A percentile compares a stretch with the other conserved stretches of the same genome.
Evolutionary conservation across 2,113 vertebrate species (phyloP).

Genomic region (Ceyx margarethae): DNA sequence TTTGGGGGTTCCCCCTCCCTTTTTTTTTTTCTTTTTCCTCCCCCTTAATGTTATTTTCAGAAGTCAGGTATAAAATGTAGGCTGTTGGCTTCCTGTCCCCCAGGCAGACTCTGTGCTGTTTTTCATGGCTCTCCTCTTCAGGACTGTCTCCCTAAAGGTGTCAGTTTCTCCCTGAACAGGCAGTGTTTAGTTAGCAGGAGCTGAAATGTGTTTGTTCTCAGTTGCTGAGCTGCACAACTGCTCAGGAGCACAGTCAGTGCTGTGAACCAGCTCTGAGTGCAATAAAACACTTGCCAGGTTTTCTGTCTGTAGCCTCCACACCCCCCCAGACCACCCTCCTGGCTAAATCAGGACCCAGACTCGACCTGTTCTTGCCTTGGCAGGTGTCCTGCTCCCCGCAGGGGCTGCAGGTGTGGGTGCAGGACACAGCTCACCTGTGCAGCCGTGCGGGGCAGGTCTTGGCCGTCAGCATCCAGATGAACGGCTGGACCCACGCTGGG

Average conservation of each 20-base stretch:
- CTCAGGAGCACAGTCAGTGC: neutral
- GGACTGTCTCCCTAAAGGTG: neutral
- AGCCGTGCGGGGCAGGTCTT: slow-evolving; percentile 82
- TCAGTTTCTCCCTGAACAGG: neutral
- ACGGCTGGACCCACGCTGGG: slow-evolving; percentile 88
- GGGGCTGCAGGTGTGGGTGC: slow-evolving; percentile 87
- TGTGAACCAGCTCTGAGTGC: neutral
- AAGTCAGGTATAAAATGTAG: neutral
- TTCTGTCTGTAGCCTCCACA: neutral
- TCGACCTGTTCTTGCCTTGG: neutral
- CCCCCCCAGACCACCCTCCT: no score
- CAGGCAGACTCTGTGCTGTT: neutral
- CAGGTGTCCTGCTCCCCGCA: slow-evolving; percentile 85
- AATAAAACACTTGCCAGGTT: neutral
- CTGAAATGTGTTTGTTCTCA: neutral
- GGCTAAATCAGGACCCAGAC: neutral
- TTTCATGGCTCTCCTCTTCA: neutral
- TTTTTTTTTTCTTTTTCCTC: neutral
- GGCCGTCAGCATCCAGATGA: slow-evolving; percentile 82
- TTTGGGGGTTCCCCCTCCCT: no score
- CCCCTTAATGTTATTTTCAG: neutral
- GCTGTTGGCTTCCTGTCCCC: neutral
- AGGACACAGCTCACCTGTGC: slow-evolving; percentile 82
- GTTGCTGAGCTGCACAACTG: neutral
- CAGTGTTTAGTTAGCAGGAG: neutral